Evolutionary conservation across 2,888 invertebrate species (phyloP).

Genomic region (Abscondita cerata): DNA sequence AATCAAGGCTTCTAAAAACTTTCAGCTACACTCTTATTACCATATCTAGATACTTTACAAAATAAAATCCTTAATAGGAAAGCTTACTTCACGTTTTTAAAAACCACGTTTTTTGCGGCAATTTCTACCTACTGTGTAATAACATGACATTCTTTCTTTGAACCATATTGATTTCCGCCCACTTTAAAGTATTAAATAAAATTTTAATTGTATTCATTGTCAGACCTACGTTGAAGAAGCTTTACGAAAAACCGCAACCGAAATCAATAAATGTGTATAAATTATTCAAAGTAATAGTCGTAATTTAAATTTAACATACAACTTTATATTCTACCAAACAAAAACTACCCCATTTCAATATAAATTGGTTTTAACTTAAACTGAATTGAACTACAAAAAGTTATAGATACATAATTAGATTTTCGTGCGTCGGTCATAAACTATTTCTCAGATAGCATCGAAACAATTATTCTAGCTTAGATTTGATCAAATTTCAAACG

Average conservation of each 20-base stretch:
- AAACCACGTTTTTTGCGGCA: no score
- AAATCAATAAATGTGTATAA: no score
- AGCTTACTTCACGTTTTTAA: no score
- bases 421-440: not conserved
- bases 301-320: constrained; percentile 7
- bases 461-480: not conserved
- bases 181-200: no score
- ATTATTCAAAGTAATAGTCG: no score
- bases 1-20: constrained; percentile 13
- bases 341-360: constrained; percentile 4
- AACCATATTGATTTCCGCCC: no score
- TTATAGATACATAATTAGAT: not conserved
- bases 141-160: no score
- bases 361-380: not conserved
- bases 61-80: not conserved
- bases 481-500: not conserved
- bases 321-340: not conserved
- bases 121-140: no score
- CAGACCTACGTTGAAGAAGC: no score
- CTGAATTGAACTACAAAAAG: not conserved
- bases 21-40: constrained; percentile 16
- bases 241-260: no score
- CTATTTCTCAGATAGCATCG: not conserved
- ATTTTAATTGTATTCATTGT: no score
- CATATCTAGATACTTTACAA: constrained; percentile 15